A percentile compares a stretch with the other conserved stretches of the same genome.
Conservation (phyloP, 2,888 invertebrate genomes). For the Kuschelorhynchus macadamiae region DNA sequence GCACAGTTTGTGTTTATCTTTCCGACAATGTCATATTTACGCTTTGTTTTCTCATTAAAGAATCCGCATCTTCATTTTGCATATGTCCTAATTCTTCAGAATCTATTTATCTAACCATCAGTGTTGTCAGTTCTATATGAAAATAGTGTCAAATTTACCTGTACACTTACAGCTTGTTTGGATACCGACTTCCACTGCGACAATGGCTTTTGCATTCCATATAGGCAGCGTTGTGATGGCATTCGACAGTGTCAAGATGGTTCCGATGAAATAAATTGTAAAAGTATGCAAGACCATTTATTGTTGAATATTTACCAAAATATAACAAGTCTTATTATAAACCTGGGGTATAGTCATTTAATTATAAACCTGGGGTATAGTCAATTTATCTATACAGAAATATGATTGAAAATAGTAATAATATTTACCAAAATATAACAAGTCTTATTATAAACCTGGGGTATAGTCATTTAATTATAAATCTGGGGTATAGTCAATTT, state of each 20-base stretch:
- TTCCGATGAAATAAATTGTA: conserved; percentile 73
- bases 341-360: no score
- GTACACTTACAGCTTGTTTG: conserved; percentile 60
- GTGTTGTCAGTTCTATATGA: conserved; percentile 16
- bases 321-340: conserved; percentile 2
- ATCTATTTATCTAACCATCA: conserved; percentile 29
- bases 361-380: no score
- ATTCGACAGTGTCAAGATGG: conserved; percentile 74
- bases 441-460: no score
- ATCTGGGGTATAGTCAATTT: no score
- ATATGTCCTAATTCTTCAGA: conserved; percentile 29
- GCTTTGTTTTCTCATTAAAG: no score
- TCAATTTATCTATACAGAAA: no score
- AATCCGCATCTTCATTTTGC: no score
- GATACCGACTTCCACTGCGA: conserved; percentile 69
- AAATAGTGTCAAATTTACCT: conserved; percentile 22
- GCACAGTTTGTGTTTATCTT: no score
- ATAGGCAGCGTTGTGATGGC: conserved; percentile 73
- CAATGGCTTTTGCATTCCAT: conserved; percentile 72
- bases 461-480: no score
- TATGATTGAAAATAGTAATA: neutral
- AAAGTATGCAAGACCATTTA: conserved; percentile 54
- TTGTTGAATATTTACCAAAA: neutral
- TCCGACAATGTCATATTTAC: no score
- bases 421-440: conserved; percentile 9